Evolutionary conservation across 2,888 invertebrate genomes (phyloP), one percentile per base, ranked within the genome.

Genomic region (Nemurella pictetii): DNA sequence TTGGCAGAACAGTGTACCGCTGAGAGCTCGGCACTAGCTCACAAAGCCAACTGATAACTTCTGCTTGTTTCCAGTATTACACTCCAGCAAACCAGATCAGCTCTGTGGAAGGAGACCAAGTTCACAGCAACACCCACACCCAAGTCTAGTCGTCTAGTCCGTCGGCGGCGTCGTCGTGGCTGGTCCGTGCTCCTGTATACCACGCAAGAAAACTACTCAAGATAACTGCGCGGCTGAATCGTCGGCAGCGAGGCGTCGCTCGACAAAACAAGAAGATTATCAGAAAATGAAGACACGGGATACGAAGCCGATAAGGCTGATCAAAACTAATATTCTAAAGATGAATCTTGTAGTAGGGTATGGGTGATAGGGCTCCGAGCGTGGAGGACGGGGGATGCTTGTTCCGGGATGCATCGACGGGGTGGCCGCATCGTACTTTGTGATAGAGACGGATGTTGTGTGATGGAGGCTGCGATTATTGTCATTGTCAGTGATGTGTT

Each of bases 91-190:
- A 94, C 89, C 96, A 96, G 91, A 94, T 96, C 89, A 92, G 91
- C 88, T 93, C 95, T 87, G 91, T 92, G 87, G 94, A 95, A 89
- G 93, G 92, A 88, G 96, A 96, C 88, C 94, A 95, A 87, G 93
- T 96, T 9, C 96, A 96, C 91, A 95, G 95, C 91, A 96, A 95
- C 90, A 96, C 94, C 27, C 96, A 96, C 90, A 96, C 96, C 87
- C 96, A 96, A 90, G 96, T 96, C 91, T 96, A 88, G 73, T 88
- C 89, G 35, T 88, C 88, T 32, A 88, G 89, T 25, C 89, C 89
- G 32, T 89, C 90, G 26, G 88, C 89, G 80, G 88, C 89, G 36
- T 87, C 89, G 83, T 89, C 89, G 83, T 87, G 88, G 75, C 73
- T 32, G 26, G 35, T 30, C 27, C 80, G 80, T 72, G 72, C 25